These are phyloP conservation scores for Andrena minutula DNA, from an alignment of 2,888 invertebrate species.

Conservation along the genomic window DNA sequence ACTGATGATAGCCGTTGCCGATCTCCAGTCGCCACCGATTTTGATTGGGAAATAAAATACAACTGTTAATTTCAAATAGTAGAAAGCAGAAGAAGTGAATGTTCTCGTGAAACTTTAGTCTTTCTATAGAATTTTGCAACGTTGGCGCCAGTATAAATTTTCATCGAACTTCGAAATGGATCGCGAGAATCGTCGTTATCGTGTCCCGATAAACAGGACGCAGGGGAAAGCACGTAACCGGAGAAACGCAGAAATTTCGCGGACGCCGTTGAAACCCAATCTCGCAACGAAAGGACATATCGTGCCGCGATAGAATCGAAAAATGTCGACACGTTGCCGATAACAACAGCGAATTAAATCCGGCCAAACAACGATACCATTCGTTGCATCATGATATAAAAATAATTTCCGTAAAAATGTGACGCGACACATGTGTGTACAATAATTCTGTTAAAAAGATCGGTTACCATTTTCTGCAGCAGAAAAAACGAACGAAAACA, in stretches of 20 bases:
- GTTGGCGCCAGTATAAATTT: not conserved
- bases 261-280: constrained; percentile 4
- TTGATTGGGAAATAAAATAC: too few species aligned
- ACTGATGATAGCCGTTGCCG: constrained; percentile 38
- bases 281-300: not conserved
- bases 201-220: not conserved
- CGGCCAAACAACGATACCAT: not conserved
- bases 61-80: too few species aligned
- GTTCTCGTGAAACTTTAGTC: not conserved
- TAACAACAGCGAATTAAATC: constrained; percentile 2
- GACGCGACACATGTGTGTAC: not conserved
- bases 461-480: not conserved
- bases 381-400: not conserved
- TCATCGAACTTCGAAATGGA: constrained; percentile 7
- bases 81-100: not conserved
- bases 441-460: not conserved
- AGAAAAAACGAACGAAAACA: not conserved
- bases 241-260: constrained; percentile 24
- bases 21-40: constrained; percentile 29
- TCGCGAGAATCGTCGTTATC: not conserved
- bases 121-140: not conserved
- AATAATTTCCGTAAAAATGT: not conserved
- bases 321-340: not conserved
- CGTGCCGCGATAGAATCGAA: not conserved
- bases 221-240: constrained; percentile 8